Evolutionary conservation across 2,797 vertebrate species (phyloP).

Genomic region (Todus mexicanus): DNA sequence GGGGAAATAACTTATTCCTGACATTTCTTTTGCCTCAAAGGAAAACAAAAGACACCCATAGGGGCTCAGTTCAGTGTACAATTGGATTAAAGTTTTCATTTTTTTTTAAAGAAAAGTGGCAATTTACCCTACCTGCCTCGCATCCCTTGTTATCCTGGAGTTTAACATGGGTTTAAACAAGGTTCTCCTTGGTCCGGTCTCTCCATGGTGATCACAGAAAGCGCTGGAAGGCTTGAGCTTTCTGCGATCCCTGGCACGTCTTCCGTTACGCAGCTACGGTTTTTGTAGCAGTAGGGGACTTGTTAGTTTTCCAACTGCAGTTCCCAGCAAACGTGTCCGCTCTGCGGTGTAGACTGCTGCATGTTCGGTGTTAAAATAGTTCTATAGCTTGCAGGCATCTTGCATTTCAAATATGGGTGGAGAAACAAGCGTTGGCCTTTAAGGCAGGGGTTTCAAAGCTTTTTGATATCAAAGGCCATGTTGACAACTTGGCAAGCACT

Average conservation of each 20-base stretch:
- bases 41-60: neutral
- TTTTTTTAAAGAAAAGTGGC: neutral
- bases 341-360: conserved; percentile 31
- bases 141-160: neutral
- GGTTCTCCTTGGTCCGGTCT: conserved; percentile 31
- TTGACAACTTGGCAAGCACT: conserved; percentile 48
- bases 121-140: neutral
- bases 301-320: conserved; percentile 63
- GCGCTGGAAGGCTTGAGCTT: conserved; percentile 56
- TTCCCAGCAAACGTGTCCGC: conserved; percentile 30
- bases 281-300: conserved; percentile 64
- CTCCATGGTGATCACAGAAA: conserved; percentile 37
- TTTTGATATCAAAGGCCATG: conserved; percentile 54
- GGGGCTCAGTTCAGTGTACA: neutral
- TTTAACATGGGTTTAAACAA: neutral
- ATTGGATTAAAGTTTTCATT: neutral
- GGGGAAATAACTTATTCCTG: neutral
- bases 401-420: conserved; percentile 59
- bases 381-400: conserved; percentile 61
- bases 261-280: conserved; percentile 51
- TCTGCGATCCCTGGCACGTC: conserved; percentile 59
- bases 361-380: conserved; percentile 49
- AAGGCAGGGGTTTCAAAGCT: conserved; percentile 55
- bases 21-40: fast-evolving
- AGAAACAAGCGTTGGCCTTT: conserved; percentile 42